A percentile compares a stretch with the other conserved stretches of the same genome.
These are phyloP conservation scores for Palythoa caribaeorum DNA, from an alignment of 92 coral and sea anemone genomes.

Conservation along the genomic window DNA sequence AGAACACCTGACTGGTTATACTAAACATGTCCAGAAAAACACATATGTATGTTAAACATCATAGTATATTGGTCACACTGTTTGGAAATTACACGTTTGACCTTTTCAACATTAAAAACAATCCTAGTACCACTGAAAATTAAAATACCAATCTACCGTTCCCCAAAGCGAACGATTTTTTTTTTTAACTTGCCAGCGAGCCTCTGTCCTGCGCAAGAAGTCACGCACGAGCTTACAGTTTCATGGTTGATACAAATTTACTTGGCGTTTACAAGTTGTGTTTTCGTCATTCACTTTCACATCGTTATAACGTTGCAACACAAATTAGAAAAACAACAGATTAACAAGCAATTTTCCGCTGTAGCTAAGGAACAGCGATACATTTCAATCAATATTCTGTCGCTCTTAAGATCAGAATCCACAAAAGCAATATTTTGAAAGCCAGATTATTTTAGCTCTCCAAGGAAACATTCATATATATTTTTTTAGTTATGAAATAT, in stretches of 20 bases:
- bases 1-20: not conserved
- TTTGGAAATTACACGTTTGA: no score
- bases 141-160: not conserved
- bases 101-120: no score
- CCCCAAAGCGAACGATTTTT: not conserved
- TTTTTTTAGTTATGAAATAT: slow-evolving; percentile 19
- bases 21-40: not conserved
- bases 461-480: not conserved
- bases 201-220: not conserved
- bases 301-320: not conserved
- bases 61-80: no score
- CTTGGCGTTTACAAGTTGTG: not conserved
- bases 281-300: no score
- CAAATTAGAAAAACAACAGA: not conserved
- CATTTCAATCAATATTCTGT: not conserved
- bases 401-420: not conserved
- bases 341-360: not conserved
- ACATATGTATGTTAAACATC: not conserved
- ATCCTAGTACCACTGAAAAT: not conserved
- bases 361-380: no score
- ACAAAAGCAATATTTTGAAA: not conserved
- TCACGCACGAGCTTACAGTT: slow-evolving; percentile 16
- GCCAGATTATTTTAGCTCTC: not conserved
- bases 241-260: not conserved
- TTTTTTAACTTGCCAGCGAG: not conserved